Conservation (phyloP, 2,113 vertebrate genomes). For the Gadus macrocephalus region DNA sequence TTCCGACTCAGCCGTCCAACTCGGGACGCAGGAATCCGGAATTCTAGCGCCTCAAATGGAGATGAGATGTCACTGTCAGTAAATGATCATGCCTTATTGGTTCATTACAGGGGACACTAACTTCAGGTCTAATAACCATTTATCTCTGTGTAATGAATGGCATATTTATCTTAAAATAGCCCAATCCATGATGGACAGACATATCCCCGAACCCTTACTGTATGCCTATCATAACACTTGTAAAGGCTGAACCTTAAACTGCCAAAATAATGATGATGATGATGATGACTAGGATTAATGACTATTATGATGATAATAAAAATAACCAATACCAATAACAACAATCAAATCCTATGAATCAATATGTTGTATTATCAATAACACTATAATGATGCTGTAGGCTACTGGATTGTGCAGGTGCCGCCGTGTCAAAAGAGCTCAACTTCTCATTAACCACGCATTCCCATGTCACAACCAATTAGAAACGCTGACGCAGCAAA, state of each 20-base stretch:
- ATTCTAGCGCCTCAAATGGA: slow-evolving; percentile 31
- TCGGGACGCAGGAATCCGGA: slow-evolving; percentile 43
- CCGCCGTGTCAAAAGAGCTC: not conserved
- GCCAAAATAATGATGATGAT: not conserved
- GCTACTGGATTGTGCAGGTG: not conserved
- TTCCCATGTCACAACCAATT: slow-evolving; percentile 39
- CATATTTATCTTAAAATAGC: too few species aligned
- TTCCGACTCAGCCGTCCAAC: slow-evolving; percentile 29
- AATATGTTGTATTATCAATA: too few species aligned
- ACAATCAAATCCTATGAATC: too few species aligned
- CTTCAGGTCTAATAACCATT: too few species aligned
- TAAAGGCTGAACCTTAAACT: too few species aligned
- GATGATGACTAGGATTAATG: not conserved
- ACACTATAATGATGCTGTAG: too few species aligned
- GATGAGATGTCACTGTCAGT: slow-evolving; percentile 47
- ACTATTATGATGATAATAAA: not conserved
- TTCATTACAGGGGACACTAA: too few species aligned
- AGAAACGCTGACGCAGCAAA: slow-evolving; percentile 46
- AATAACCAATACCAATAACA: not conserved
- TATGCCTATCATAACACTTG: too few species aligned
- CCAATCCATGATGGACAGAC: too few species aligned
- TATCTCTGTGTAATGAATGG: too few species aligned
- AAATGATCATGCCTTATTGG: too few species aligned
- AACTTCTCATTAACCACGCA: slow-evolving; percentile 23
- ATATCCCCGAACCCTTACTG: too few species aligned